Evolutionary conservation across 2,797 vertebrate species (phyloP).

Genomic region (Morus bassanus): DNA sequence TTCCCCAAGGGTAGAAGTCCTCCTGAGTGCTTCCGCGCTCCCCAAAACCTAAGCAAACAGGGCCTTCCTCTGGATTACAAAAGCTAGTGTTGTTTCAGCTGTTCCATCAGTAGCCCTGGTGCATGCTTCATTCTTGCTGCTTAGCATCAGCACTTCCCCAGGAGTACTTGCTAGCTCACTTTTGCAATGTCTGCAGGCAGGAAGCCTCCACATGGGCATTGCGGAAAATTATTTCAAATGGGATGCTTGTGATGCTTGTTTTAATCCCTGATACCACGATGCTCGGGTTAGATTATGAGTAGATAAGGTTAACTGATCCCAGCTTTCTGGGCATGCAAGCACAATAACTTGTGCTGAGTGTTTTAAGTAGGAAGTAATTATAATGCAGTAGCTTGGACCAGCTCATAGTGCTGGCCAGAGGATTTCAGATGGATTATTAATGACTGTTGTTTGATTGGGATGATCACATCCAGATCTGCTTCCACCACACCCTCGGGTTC

Average conservation of each 20-base stretch:
- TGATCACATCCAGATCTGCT: constrained; percentile 84
- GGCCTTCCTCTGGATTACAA: not conserved
- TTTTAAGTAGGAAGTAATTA: not conserved
- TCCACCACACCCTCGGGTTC: constrained; percentile 97
- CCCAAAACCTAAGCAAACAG: not conserved
- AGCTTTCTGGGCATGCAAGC: not conserved
- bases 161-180: not conserved
- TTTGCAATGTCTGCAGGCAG: not conserved
- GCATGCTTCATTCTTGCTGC: accelerated
- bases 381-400: not conserved
- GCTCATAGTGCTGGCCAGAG: not conserved
- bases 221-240: not conserved
- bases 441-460: constrained; percentile 17
- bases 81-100: not conserved
- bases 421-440: not conserved
- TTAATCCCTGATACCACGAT: not conserved
- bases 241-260: not conserved
- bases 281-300: not conserved
- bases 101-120: not conserved
- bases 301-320: not conserved
- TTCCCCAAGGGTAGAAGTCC: not conserved
- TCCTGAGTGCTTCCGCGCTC: not conserved
- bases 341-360: not conserved
- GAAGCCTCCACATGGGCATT: accelerated
- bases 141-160: not conserved